Conservation (phyloP, 2,113 vertebrate genomes). For the Illadopsis cleaveri region DNA sequence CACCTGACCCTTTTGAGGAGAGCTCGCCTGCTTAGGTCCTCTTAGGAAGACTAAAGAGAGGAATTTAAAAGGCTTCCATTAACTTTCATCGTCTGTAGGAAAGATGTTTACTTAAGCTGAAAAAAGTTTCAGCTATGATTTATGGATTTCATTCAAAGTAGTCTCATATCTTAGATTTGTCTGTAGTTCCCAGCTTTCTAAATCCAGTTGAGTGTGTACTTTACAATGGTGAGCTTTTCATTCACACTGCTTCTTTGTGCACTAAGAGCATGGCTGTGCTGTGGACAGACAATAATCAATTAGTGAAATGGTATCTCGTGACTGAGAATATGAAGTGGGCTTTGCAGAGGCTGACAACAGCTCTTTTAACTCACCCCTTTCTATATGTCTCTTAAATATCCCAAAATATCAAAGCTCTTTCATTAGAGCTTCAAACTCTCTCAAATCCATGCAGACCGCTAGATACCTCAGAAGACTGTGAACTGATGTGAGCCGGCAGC, state of each 20-base stretch:
- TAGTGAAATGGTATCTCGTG: constrained; percentile 21
- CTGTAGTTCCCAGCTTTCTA: not conserved
- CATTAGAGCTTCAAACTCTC: constrained; percentile 28
- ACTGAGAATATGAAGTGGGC: constrained; percentile 36
- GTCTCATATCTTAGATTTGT: not conserved
- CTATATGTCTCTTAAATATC: constrained; percentile 16
- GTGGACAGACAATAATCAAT: constrained; percentile 38
- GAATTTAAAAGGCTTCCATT: not conserved
- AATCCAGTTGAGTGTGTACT: not conserved
- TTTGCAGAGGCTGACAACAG: constrained; percentile 44
- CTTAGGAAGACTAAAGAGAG: not conserved
- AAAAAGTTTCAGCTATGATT: not conserved
- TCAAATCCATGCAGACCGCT: constrained; percentile 8
- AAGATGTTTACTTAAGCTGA: constrained; percentile 1
- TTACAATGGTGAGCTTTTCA: constrained; percentile 17
- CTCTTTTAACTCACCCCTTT: constrained; percentile 40
- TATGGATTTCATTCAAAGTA: not conserved
- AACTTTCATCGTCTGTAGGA: not conserved
- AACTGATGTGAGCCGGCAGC: constrained; percentile 38
- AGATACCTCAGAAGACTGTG: constrained; percentile 24
- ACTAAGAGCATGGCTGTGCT: not conserved
- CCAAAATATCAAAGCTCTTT: constrained; percentile 50
- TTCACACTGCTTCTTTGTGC: constrained; percentile 45
- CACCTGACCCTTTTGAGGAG: not conserved
- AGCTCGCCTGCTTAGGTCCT: not conserved